Base-by-base conservation (phyloP, 2,888 invertebrate genomes). In the Eupithecia vulgata region DNA sequence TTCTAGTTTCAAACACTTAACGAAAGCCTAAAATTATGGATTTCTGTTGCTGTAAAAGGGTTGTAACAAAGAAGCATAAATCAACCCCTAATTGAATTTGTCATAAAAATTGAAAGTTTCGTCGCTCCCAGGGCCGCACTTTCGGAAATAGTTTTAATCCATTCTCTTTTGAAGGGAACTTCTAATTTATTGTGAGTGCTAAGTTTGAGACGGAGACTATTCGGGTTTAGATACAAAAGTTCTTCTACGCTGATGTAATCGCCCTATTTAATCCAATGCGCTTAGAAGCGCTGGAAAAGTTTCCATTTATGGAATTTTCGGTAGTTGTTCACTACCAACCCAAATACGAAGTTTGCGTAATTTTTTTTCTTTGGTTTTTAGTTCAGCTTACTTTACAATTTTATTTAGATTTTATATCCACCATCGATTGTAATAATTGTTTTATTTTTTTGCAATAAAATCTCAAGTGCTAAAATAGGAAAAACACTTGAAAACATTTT, bases 81-180 rank as follows among this genome's bases (percentile, higher is more conserved):
- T 93, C 90, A 86, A 81, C 75, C 82, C 83, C 85, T 93, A 93
- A 93, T 92, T 93, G 89, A 92, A 90, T 93, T 93, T 91, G 91
- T 94, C 92, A 93, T 94, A 94, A 93, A 94, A 94, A 94, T 92
- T 93, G 90, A 91, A 94, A 94, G 91, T 93, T 93, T 90, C 82
- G 81, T 83, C 87, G 85, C 87, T 89, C 83, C 62, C 88, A 88
- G 88, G 88, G 88, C 83, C 88, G 87, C 88, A 91, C 88, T 91
- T 89, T 82, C 84, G 88, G 80, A 89, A 91, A 89, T 94, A 92
- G 92, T 91, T 93, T 93, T 92, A 94, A 93, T 93, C 93, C 92
- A 92, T 92, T 93, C 92, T 89, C 88, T 87, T 90, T 90, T 88
- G 90, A 87, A 92, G 87, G 90, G 88, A 92, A 91, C 89, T 93